Conservation (phyloP, 2,888 invertebrate genomes). For the Fragum whitleyi region DNA sequence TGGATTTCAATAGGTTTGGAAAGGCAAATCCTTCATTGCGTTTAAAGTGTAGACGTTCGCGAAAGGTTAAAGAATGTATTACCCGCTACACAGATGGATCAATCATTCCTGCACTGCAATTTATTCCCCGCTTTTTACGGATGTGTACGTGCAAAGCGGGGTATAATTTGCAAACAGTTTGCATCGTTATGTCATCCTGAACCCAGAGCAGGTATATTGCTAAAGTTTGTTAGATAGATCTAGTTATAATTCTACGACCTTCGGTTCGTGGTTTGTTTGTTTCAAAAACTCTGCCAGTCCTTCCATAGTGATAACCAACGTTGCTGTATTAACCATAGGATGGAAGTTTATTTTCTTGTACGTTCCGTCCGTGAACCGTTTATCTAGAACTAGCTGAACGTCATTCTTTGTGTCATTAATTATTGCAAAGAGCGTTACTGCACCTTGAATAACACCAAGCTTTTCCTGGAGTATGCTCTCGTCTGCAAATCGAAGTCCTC, state of each 20-base stretch:
- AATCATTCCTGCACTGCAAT: too few species aligned
- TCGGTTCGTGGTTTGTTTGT: slow-evolving; percentile 73
- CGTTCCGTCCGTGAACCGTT: slow-evolving; percentile 73
- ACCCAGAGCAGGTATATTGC: too few species aligned
- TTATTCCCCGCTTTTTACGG: too few species aligned
- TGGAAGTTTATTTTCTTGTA: slow-evolving; percentile 80
- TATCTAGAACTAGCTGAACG: slow-evolving; percentile 80
- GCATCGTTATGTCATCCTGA: too few species aligned
- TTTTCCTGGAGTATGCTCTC: slow-evolving; percentile 79
- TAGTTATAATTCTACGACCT: slow-evolving; percentile 55
- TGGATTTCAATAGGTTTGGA: too few species aligned
- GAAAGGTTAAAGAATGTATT: too few species aligned
- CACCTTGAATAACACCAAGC: slow-evolving; percentile 83
- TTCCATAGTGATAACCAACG: slow-evolving; percentile 71
- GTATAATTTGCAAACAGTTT: too few species aligned
- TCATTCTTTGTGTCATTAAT: slow-evolving; percentile 81
- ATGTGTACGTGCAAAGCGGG: too few species aligned
- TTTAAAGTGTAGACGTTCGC: too few species aligned
- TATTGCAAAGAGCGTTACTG: slow-evolving; percentile 84
- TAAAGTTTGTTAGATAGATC: too few species aligned
- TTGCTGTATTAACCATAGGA: slow-evolving; percentile 82
- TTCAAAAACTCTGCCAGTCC: slow-evolving; percentile 77
- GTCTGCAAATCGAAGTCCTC: slow-evolving; percentile 84
- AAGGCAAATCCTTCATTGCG: too few species aligned
- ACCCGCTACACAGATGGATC: too few species aligned